A percentile compares a stretch with the other conserved stretches of the same genome.
Evolutionary conservation across 2,797 vertebrate species (phyloP).

Genomic region (Enteromius anoplus): DNA sequence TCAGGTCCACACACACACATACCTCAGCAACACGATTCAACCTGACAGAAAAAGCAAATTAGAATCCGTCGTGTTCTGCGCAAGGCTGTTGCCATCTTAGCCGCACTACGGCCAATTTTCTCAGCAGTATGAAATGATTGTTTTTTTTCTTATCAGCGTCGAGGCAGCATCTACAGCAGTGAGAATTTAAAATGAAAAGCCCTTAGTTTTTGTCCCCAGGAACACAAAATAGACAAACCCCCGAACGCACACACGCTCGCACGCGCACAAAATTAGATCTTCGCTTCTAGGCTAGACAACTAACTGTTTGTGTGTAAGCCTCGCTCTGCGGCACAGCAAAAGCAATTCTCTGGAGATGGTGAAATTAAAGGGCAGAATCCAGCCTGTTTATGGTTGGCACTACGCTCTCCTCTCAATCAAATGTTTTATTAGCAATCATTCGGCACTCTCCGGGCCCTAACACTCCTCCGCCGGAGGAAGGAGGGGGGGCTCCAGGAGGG

Average conservation of each 20-base stretch:
- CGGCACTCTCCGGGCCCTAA: conserved; percentile 69
- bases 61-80: conserved; percentile 55
- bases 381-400: conserved; percentile 79
- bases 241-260: conserved; percentile 39
- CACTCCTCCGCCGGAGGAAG: conserved; percentile 69
- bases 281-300: conserved; percentile 78
- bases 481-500: conserved; percentile 50
- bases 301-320: conserved; percentile 76
- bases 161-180: conserved; percentile 54
- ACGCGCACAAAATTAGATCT: conserved; percentile 78
- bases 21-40: conserved; percentile 11
- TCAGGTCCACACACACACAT: conserved; percentile 5
- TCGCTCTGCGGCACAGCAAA: conserved; percentile 76
- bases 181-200: conserved; percentile 60
- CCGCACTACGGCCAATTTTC: conserved; percentile 62
- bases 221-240: conserved; percentile 62
- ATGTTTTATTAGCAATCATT: conserved; percentile 85
- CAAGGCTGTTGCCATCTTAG: conserved; percentile 60
- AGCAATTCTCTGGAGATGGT: conserved; percentile 79
- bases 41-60: conserved; percentile 61
- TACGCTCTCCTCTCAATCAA: conserved; percentile 80
- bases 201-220: conserved; percentile 61
- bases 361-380: conserved; percentile 83
- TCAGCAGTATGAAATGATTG: conserved; percentile 69
- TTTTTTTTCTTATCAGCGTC: conserved; percentile 58